phyloP scores from a whole-genome alignment of 2,888 invertebrate species.

The Pachymerium ferrugineum region DNA sequence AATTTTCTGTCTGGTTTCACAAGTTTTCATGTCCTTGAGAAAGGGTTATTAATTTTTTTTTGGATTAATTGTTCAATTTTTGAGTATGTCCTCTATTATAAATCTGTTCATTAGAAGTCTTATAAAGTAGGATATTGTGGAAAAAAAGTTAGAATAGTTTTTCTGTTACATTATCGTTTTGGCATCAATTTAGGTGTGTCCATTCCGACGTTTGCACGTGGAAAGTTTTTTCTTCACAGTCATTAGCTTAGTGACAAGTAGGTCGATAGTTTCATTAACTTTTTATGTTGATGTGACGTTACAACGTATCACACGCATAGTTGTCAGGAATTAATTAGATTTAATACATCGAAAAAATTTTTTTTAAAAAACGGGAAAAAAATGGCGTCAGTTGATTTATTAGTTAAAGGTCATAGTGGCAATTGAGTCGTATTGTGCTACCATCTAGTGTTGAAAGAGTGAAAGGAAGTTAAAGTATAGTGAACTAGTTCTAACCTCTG shows the following conservation, averaged over 20 bases:
- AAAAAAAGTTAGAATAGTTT: too few species aligned
- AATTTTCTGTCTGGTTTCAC: too few species aligned
- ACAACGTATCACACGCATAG: background rate
- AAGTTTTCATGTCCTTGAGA: too few species aligned
- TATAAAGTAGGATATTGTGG: too few species aligned
- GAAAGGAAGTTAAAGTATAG: background rate
- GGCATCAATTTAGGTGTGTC: background rate
- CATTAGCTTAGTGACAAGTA: background rate
- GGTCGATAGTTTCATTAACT: background rate
- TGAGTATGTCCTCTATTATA: too few species aligned
- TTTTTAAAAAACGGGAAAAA: background rate
- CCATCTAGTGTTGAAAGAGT: conserved; percentile 32
- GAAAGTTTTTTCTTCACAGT: background rate
- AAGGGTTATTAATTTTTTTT: too few species aligned
- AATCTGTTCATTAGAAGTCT: too few species aligned
- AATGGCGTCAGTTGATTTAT: background rate
- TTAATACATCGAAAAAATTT: background rate
- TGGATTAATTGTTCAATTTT: too few species aligned
- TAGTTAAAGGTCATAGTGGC: background rate
- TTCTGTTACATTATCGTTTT: background rate
- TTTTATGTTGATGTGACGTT: background rate
- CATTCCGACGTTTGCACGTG: background rate
- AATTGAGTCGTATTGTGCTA: conserved; percentile 28
- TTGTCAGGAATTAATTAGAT: background rate
- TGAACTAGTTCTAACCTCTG: background rate